Base-by-base conservation (phyloP, 2,797 vertebrate genomes). In the Phoeniculus purpureus region DNA sequence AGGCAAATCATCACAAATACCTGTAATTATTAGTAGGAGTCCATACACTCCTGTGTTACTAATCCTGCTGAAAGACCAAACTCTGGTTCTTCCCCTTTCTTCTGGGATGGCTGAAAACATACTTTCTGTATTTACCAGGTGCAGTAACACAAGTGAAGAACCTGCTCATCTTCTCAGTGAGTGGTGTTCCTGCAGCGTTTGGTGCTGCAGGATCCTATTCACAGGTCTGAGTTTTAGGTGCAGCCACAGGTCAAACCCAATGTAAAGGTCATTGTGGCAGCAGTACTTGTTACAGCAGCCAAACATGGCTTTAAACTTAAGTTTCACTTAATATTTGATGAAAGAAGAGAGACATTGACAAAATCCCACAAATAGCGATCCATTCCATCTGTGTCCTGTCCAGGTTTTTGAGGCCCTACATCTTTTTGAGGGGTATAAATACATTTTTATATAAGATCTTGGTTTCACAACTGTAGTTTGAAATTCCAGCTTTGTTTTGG, bases 81-180 rank as follows among this genome's bases (percentile, higher is more conserved):
- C 45, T 76, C 14, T 29, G 16, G 9, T 51, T 89, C 18, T 65
- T 78, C 18, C 40, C 9, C 10, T 66, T 77, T 91, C 60, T 85
- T 14, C 50, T 84, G 22, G 21, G 66, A 56, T 25, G 8, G 27
- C 82, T 74, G 47, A 59, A 79, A 82, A 40, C 0, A 0, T n/a
- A 19, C 0, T 43, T 16, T 0, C 9, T 86, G 6, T 52, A 21
- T 84, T 82, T 86, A 12, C 32, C 37, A n/a, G 6, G 1, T 60
- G 26, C 16, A 29, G 23, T 60, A 64, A 65, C 85, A 15, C 7
- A 79, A 73, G 18, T 13, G 22, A 45, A 81, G 87, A 72, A 45
- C 17, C 21, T 32, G 7, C 20, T 18, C 3, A 0, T 58, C 12
- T 45, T 85, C 86, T 82, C 31, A 34, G 37, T 68, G 10, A 13